These are phyloP conservation scores for Alligator mississippiensis DNA, from an alignment of 2,113 vertebrate species.

Conservation along the genomic window DNA sequence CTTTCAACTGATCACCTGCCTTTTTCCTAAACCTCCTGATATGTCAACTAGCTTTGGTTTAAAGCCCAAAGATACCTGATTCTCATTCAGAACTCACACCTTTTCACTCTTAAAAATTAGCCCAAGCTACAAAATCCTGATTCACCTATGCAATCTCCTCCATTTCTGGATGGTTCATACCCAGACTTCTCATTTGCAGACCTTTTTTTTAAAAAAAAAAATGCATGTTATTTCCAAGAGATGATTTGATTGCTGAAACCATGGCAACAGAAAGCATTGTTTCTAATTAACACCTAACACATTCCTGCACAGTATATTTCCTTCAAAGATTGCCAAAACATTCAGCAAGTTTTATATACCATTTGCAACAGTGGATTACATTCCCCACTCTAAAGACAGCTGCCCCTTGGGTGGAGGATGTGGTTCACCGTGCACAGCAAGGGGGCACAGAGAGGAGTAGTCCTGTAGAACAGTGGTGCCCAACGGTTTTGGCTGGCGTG, in stretches of 20 bases:
- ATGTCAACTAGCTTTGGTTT: neutral
- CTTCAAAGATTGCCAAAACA: neutral
- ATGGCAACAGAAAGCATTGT: neutral
- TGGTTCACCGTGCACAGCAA: neutral
- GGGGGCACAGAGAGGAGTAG: neutral
- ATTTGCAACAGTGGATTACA: neutral
- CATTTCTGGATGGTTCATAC: neutral
- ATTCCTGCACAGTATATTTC: neutral
- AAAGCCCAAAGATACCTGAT: neutral
- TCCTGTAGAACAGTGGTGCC: no score
- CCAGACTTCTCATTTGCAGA: neutral
- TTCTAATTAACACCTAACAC: neutral
- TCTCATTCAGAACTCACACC: neutral
- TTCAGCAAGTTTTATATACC: neutral
- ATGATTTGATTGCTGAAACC: neutral
- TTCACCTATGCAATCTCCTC: neutral
- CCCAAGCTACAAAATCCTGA: neutral
- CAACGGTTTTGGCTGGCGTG: no score
- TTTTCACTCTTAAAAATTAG: neutral
- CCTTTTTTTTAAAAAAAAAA: neutral
- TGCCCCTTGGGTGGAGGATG: neutral
- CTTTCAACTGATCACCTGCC: neutral
- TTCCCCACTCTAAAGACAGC: neutral
- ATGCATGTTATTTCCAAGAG: neutral
- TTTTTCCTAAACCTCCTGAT: slow-evolving; percentile 13